A percentile compares a stretch with the other conserved stretches of the same genome.
phyloP scores from a whole-genome alignment of 2,888 invertebrate species.

The Dryobota labecula region DNA sequence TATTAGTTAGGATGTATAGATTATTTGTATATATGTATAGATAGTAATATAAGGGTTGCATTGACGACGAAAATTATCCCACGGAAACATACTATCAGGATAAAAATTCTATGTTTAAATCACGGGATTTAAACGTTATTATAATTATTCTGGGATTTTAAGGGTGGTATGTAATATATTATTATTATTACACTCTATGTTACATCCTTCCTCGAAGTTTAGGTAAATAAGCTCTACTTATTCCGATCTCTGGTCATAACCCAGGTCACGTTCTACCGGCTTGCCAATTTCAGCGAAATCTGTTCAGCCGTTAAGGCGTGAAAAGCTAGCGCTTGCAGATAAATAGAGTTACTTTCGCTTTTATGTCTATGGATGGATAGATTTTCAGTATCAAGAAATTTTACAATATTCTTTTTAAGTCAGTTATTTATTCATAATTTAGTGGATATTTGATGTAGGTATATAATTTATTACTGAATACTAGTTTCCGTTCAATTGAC shows the following conservation, averaged over 20 bases:
- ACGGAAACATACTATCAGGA: too few species aligned
- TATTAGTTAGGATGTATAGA: too few species aligned
- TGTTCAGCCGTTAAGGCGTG: not conserved
- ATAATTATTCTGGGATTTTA: too few species aligned
- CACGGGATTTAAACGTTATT: too few species aligned
- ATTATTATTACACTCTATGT: too few species aligned
- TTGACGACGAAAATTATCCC: not conserved
- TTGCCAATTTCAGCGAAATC: not conserved
- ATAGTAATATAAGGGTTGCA: not conserved
- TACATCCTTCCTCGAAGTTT: too few species aligned
- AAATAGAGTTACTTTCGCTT: not conserved
- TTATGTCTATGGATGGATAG: not conserved
- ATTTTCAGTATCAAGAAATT: not conserved
- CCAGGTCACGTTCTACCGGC: not conserved
- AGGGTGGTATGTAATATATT: too few species aligned
- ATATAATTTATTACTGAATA: not conserved
- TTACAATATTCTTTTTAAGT: not conserved
- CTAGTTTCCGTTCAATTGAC: constrained; percentile 24
- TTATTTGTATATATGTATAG: too few species aligned
- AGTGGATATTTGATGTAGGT: not conserved
- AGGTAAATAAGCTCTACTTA: too few species aligned
- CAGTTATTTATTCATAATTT: not conserved
- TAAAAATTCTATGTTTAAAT: too few species aligned
- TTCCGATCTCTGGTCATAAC: too few species aligned
- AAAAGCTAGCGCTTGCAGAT: not conserved